Evolutionary conservation across 2,888 invertebrate genomes (phyloP).

Genomic region (Meganola albula): DNA sequence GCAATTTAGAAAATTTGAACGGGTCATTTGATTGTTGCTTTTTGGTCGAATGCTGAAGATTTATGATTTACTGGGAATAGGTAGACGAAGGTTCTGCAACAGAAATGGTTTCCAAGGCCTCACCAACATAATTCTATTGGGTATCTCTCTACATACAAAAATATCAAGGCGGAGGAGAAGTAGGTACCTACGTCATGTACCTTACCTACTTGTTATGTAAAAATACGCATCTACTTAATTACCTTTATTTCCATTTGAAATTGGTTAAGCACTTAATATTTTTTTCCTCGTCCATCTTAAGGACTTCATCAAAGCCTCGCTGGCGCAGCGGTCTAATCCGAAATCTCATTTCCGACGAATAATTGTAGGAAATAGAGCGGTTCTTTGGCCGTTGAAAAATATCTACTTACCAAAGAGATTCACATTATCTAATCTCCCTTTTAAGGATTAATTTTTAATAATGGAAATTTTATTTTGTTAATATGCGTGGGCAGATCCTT

Average conservation of each 20-base stretch:
- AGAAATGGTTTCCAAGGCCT: no score
- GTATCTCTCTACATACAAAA: no score
- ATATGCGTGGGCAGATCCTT: no score
- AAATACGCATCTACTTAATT: no score
- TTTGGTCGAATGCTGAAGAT: slow-evolving; percentile 34
- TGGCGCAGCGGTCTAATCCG: slow-evolving; percentile 58
- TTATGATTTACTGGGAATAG: slow-evolving; percentile 32
- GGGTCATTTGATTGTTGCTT: slow-evolving; percentile 53
- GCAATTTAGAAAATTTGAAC: slow-evolving; percentile 59
- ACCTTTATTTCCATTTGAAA: no score
- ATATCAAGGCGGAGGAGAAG: no score
- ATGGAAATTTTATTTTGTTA: no score
- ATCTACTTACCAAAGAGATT: slow-evolving; percentile 13
- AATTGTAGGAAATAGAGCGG: slow-evolving; percentile 54
- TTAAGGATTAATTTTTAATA: slow-evolving; percentile 10
- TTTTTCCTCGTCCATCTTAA: slow-evolving; percentile 49
- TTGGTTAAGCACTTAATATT: slow-evolving; percentile 54
- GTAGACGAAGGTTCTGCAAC: slow-evolving; percentile 6
- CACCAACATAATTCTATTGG: no score
- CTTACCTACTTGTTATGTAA: no score
- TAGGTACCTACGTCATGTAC: no score
- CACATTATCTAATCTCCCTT: slow-evolving; percentile 9
- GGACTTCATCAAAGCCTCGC: slow-evolving; percentile 44
- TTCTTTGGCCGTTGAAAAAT: slow-evolving; percentile 18
- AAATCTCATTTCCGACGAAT: slow-evolving; percentile 66